Percentiles rank a stretch among this genome's conserved stretches.
Evolutionary conservation across 2,888 invertebrate species (phyloP).

Genomic region (Melanchra persicariae): DNA sequence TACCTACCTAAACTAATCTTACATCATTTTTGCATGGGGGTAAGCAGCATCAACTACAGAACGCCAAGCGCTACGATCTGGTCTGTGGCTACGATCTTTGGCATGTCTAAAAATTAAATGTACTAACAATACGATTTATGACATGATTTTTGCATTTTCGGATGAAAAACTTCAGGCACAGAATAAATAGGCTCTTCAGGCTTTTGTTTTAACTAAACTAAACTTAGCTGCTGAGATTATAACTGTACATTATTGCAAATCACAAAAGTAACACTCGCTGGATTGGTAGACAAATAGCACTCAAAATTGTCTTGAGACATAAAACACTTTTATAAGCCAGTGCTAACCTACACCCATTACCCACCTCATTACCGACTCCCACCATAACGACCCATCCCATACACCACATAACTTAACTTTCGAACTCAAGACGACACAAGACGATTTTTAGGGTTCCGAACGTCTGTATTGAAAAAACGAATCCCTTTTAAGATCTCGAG

Average conservation of each 20-base stretch:
- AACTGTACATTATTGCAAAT: not conserved
- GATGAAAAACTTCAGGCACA: not conserved
- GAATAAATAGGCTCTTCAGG: not conserved
- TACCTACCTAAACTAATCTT: too few species aligned
- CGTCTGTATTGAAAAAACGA: too few species aligned
- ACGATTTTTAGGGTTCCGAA: slow-evolving; percentile 27
- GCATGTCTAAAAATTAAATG: not conserved
- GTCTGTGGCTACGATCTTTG: too few species aligned
- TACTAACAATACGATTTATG: not conserved
- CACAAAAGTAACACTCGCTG: not conserved
- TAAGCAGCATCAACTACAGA: too few species aligned
- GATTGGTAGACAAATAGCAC: not conserved
- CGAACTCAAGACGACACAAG: slow-evolving; percentile 36
- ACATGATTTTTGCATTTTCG: not conserved
- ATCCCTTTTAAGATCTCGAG: too few species aligned
- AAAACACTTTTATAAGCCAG: not conserved
- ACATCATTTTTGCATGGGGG: too few species aligned
- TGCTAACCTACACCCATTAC: not conserved
- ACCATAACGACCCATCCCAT: slow-evolving; percentile 26
- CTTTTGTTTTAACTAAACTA: too few species aligned
- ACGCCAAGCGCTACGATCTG: too few species aligned
- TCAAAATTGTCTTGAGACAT: not conserved
- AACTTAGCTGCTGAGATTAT: too few species aligned
- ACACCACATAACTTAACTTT: slow-evolving; percentile 41
- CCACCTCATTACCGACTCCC: slow-evolving; percentile 35